These are phyloP conservation scores for Liposcelis brunnea DNA, from an alignment of 2,888 invertebrate genomes.

Conservation along the genomic window DNA sequence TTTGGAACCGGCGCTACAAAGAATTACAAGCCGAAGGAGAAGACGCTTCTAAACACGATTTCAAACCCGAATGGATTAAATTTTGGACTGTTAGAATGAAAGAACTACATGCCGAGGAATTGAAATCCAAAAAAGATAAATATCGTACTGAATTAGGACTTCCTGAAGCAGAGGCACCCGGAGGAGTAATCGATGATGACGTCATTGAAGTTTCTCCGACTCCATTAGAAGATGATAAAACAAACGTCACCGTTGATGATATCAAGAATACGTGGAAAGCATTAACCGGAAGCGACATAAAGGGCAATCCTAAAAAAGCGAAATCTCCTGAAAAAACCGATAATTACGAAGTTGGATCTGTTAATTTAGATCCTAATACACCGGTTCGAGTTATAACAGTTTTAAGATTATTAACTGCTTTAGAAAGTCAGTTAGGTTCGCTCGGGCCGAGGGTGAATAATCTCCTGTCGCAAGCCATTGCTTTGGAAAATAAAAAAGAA, in stretches of 20 bases:
- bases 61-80: constrained; percentile 75
- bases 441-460: constrained; percentile 64
- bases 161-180: constrained; percentile 24
- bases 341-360: constrained; percentile 20
- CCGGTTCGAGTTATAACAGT: constrained; percentile 37
- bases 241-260: constrained; percentile 18
- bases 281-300: constrained; percentile 19
- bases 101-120: constrained; percentile 52
- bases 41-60: constrained; percentile 65
- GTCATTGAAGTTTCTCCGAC: constrained; percentile 14
- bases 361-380: not conserved
- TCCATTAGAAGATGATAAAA: constrained; percentile 17
- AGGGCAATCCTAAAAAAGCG: constrained; percentile 14
- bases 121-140: constrained; percentile 46
- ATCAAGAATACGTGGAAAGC: constrained; percentile 20
- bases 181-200: constrained; percentile 3
- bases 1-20: constrained; percentile 71
- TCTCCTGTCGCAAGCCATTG: constrained; percentile 56
- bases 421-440: constrained; percentile 71
- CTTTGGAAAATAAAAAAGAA: constrained; percentile 47
- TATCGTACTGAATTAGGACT: constrained; percentile 42
- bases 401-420: constrained; percentile 55
- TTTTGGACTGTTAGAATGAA: constrained; percentile 73
- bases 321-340: not conserved
- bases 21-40: constrained; percentile 47